These are phyloP conservation scores for Campylomormyrus tamandua DNA, from an alignment of 2,113 vertebrate genomes.

Conservation along the genomic window DNA sequence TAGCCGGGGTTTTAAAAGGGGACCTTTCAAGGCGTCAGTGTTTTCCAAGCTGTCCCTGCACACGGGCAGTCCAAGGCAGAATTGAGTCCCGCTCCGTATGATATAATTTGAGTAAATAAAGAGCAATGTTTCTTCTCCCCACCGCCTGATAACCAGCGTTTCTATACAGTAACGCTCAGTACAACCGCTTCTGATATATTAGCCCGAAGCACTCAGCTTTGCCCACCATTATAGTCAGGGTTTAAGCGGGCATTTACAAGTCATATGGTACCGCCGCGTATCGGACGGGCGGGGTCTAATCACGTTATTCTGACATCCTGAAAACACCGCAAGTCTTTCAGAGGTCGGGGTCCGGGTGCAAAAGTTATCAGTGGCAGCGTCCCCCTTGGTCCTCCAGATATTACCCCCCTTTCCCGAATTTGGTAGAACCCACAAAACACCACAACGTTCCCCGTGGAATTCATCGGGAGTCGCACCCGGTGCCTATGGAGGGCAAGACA, in stretches of 20 bases:
- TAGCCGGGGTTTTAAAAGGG: constrained; percentile 3
- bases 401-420: constrained; percentile 8
- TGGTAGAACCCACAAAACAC: constrained; percentile 42
- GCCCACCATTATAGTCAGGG: constrained; percentile 11
- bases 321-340: not conserved
- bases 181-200: constrained; percentile 22
- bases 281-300: not conserved
- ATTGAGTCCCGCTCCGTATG: constrained; percentile 18
- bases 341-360: constrained; percentile 41
- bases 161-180: constrained; percentile 20
- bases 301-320: not conserved
- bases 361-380: constrained; percentile 29
- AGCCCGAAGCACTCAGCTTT: constrained; percentile 23
- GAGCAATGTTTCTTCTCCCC: constrained; percentile 19
- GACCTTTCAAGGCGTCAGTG: not conserved
- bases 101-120: constrained; percentile 17
- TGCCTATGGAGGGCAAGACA: not conserved
- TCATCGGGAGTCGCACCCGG: constrained; percentile 25
- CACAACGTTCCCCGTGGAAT: constrained; percentile 30
- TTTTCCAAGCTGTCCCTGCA: not conserved
- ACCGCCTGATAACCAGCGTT: constrained; percentile 15
- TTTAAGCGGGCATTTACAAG: constrained; percentile 19
- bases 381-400: not conserved
- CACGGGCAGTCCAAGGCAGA: constrained; percentile 9
- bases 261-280: constrained; percentile 19